Conservation (phyloP, 2,113 vertebrate species). For the Pseudolaguvia tuberculata region DNA sequence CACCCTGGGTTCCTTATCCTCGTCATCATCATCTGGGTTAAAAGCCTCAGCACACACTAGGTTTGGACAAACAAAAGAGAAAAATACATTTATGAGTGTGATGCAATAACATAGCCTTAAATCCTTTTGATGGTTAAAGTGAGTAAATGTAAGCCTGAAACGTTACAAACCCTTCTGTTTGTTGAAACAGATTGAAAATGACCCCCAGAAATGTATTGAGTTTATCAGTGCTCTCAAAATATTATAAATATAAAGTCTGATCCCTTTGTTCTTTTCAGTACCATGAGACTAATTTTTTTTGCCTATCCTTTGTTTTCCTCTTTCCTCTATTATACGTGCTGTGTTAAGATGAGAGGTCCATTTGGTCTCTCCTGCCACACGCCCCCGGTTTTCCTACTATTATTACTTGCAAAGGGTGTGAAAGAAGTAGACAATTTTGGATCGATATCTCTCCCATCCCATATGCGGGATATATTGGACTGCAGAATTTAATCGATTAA, state of each 20-base stretch:
- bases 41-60: slow-evolving; percentile 96
- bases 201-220: background rate
- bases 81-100: background rate
- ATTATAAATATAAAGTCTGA: background rate
- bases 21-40: slow-evolving; percentile 97
- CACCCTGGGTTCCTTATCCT: slow-evolving; percentile 90
- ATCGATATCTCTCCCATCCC: slow-evolving; percentile 31
- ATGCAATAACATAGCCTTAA: background rate
- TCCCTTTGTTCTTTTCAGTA: slow-evolving; percentile 1
- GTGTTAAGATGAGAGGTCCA: slow-evolving; percentile 34
- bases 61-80: slow-evolving; percentile 52
- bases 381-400: slow-evolving; percentile 29
- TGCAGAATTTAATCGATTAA: slow-evolving; percentile 1
- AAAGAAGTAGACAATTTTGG: slow-evolving; percentile 35
- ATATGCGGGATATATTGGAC: background rate
- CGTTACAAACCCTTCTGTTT: background rate
- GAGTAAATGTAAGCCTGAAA: background rate
- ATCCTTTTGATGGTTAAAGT: background rate
- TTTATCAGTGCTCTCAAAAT: slow-evolving; percentile 24
- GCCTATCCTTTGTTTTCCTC: slow-evolving; percentile 30
- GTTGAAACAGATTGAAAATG: background rate
- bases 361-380: slow-evolving; percentile 32
- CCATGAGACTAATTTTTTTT: background rate
- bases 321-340: slow-evolving; percentile 23
- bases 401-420: slow-evolving; percentile 21